Base-by-base conservation (phyloP, 2,888 invertebrate species). In the Zhuqinia jingwanae region DNA sequence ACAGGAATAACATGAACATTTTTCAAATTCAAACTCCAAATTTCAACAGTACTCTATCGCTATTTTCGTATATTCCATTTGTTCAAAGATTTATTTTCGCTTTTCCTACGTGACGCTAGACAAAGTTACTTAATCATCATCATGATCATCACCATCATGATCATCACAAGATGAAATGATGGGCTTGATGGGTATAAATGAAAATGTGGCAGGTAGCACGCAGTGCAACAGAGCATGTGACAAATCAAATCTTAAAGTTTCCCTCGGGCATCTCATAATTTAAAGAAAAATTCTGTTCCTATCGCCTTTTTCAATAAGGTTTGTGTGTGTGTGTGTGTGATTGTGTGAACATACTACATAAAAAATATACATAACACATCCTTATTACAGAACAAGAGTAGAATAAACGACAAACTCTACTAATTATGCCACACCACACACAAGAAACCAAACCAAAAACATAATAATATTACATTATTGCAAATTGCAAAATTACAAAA, bases 161-260 rank as follows among this genome's bases (percentile, higher is more conserved):
- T n/a, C n/a, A n/a, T 36, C 8, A 36, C 36, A 36, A 53, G 50
- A 73, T 53, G 50, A 73, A 27, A n/a, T 8, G 11, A 42, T n/a
- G 36, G 36, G 3, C 8, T 65, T 22, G 47, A 5, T 27, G 1
- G 1, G 25, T 27, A 73, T 53, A 27, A 73, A 73, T 50, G 73
- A 73, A 73, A 73, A 53, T 15, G 30, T 53, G 27, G 50, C 50
- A 53, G 73, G 50, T 27, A 73, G 27, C 73, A 27, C 30, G 50
- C 27, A 17, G 50, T 53, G 25, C n/a, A 17, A 42, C n/a, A n/a
- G n/a, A n/a, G n/a, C 36, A 81, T 81, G 86, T 86, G 80, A 86
- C 81, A 86, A 86, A 86, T 81, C 86, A 86, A 86, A 80, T 86
- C 70, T 68, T 17, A 36, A 22, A 27, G 47, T 58, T 60, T 47